Conservation (phyloP, 1,140 invertebrate species). For the Himalopsyche phryganea region DNA sequence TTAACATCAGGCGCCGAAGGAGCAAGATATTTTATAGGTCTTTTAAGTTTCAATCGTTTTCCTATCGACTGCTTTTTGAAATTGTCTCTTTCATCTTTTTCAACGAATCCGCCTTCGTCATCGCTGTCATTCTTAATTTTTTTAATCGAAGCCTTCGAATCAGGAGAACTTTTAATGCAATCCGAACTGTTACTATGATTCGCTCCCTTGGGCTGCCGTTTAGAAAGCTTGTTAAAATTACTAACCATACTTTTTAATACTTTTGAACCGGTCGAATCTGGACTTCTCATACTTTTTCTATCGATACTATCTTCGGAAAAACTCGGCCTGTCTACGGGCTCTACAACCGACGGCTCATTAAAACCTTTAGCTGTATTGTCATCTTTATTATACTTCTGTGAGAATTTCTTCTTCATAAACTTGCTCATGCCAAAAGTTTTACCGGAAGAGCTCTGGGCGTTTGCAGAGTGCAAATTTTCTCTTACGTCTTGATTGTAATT, state of each 20-base stretch:
- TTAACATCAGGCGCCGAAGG: conserved; percentile 27
- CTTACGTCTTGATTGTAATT: conserved; percentile 43
- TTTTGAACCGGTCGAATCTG: conserved; percentile 20
- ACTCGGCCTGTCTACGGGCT: conserved; percentile 4
- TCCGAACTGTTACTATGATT: neutral
- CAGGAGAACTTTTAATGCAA: too few species aligned
- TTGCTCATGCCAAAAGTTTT: conserved; percentile 29
- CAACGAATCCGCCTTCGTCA: too few species aligned
- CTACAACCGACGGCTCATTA: neutral
- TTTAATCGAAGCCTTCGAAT: conserved; percentile 3
- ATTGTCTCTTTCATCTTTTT: too few species aligned
- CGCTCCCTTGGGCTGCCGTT: neutral
- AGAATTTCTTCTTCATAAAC: conserved; percentile 25
- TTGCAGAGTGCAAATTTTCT: conserved; percentile 44
- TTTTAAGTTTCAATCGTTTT: conserved; percentile 7
- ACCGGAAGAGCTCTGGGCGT: neutral
- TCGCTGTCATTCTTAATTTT: conserved; percentile 10
- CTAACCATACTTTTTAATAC: conserved; percentile 19
- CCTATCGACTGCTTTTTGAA: too few species aligned
- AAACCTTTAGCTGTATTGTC: neutral
- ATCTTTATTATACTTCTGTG: conserved; percentile 1
- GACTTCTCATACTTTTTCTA: conserved; percentile 9
- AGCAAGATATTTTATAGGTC: conserved; percentile 19
- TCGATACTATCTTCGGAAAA: conserved; percentile 5
- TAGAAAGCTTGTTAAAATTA: conserved; percentile 27